Evolutionary conservation across 2,888 invertebrate genomes (phyloP), one percentile per base, ranked within the genome.

Genomic region (Lamproptera curius): DNA sequence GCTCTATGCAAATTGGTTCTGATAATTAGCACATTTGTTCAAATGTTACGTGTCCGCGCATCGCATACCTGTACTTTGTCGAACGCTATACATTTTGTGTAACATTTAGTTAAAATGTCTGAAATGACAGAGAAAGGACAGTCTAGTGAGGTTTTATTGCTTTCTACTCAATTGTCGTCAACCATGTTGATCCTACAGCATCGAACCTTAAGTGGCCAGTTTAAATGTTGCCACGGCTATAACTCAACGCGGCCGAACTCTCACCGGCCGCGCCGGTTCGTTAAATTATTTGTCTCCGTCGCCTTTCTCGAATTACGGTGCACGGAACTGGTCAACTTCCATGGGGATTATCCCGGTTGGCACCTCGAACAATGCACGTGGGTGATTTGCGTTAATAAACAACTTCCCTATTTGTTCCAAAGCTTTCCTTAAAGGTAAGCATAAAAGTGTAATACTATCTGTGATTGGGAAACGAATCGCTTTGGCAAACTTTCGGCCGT

Each of bases 401-500:
- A 15, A 37, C 46, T 37, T 40, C 34, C 40, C 35, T 35, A 23
- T 31, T n/a, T 28, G 17, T 20, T 40, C 6, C 35, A 35, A n/a
- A 31, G 11, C 31, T 31, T 2, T 31, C 31, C 31, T 31, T 31
- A 31, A 11, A 31, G 10, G 28, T 9, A 2, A n/a, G 28, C 28
- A 28, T 9, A 9, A 15, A 42, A 16, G 38, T 38, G 39, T 17
- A 50, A 42, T 26, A 39, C 40, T 16, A n/a, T 36, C 36, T 26
- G 39, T 45, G 46, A 46, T 46, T 31, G 45, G 41, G 42, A 23
- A 48, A 49, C 34, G 35, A 40, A 46, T 42, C 40, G 51, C 49
- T 53, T 54, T 55, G 53, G 50, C 20, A 47, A 50, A 51, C 53
- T 55, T 58, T 57, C 56, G 40, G 49, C n/a, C 50, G 46, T 54